Base-by-base conservation (phyloP, 2,888 invertebrate species). In the Amblyjoppa fuscipennis region DNA sequence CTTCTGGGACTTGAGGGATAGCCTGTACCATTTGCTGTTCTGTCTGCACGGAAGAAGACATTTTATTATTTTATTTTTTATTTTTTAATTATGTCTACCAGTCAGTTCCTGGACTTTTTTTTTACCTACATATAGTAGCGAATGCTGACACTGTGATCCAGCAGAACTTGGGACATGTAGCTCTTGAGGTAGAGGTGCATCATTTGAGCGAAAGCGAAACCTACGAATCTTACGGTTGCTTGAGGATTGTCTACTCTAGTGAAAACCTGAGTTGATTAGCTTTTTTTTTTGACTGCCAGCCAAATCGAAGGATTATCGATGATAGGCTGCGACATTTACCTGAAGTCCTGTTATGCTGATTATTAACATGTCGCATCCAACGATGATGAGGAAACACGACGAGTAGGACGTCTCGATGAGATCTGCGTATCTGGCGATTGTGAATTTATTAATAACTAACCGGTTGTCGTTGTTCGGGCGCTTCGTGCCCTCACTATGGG, bases 271-370 rank as follows among this genome's bases (percentile, higher is more conserved):
- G 25, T 56, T 7, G 2, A 56, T 56, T 25, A 7, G 56, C 41
- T 41, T 41, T 56, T 56, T 9, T 56, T 56, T 20, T 56, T 20
- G 25, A 20, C 56, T 20, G 41, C 9, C 41, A 41, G 9, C 9
- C 41, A 41, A 41, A 9, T 41, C 41, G 41, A 41, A 11, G 1
- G 11, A 41, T 41, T 11, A 11, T 41, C 53, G 53, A 20, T 20
- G 7, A 25, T 56, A 9, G n/a, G 9, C 9, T 20, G n/a, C 5
- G 7, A 56, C 25, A 4, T 20, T 56, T 20, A 56, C 56, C 56
- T 56, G 56, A n/a, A 56, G 25, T 25, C 56, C 56, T 56, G 25
- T 56, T 56, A 20, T 56, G 56, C 56, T 56, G 9, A 56, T 56
- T 9, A 56, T 7, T 6, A 25, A 20, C 20, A 56, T 56, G 56